Base-by-base conservation (phyloP, 2,113 vertebrate genomes). In the Hyperopisus bebe region DNA sequence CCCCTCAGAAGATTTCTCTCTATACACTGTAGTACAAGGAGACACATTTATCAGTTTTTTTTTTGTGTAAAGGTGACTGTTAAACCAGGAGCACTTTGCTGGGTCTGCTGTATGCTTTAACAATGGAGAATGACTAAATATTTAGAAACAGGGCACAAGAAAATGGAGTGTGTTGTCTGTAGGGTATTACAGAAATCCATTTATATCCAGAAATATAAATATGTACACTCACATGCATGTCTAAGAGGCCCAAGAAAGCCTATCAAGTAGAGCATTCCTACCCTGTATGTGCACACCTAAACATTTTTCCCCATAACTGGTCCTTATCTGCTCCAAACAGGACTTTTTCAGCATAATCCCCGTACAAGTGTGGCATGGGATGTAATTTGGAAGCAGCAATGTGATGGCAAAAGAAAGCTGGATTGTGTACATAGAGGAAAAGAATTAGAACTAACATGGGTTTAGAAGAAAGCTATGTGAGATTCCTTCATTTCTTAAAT, bases 51-150 rank as follows among this genome's bases (percentile, higher is more conserved):
- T 51, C 84, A 15, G 77, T 6, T 82, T 80, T 77, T 31, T 51
- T 66, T 77, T 87, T 74, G 44, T 80, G 47, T 48, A 90, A 89
- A 89, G 89, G 91, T 58, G 50, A 91, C 47, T 74, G 42, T 47
- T 89, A 88, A 88, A 90, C 53, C 62, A 87, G 62, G 48, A 89
- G 66, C 70, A 92, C 90, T n/a, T 62, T 91, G 50, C 85, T 89
- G 86, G 90, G 89, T 58, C 91, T 88, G 89, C 86, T 42, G 31
- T 91, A 85, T 74, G 77, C 84, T 88, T 87, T 83, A 91, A 94
- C 92, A 94, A 93, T 90, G 89, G 83, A 91, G 88, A 93, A 80
- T 51, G 89, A 91, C 91, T 94, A 95, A 95, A 95, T 95, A 94
- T 94, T 95, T 95, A 90, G 91, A 94, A 86, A 90, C 82, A 88